These are phyloP conservation scores for Choristoneura rosaceana DNA, from an alignment of 2,888 invertebrate genomes.

Conservation along the genomic window DNA sequence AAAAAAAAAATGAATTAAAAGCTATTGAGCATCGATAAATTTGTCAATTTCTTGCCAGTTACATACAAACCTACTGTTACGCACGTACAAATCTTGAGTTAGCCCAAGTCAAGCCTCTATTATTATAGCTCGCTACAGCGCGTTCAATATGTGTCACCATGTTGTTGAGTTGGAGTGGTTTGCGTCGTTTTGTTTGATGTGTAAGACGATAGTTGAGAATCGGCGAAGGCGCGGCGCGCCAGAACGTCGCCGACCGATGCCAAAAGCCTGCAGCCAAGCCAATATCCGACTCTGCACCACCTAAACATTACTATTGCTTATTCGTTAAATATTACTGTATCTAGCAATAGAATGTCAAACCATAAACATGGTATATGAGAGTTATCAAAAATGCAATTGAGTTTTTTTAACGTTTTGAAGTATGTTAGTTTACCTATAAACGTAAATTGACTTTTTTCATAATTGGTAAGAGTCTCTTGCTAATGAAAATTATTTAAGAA, in stretches of 20 bases:
- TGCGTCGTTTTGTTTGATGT: slow-evolving; percentile 53
- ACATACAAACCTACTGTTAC: not conserved
- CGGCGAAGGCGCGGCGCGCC: slow-evolving; percentile 64
- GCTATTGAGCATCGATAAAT: not conserved
- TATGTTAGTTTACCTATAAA: too few relatives aligned
- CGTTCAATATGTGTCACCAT: slow-evolving; percentile 15
- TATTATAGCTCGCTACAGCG: slow-evolving; percentile 4
- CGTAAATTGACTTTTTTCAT: too few relatives aligned
- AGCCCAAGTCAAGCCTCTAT: not conserved
- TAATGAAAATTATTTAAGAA: too few relatives aligned
- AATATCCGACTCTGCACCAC: slow-evolving; percentile 12
- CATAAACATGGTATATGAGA: not conserved
- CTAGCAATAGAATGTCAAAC: not conserved
- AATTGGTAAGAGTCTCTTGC: too few relatives aligned
- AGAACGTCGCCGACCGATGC: slow-evolving; percentile 71
- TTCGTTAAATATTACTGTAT: slow-evolving; percentile 2
- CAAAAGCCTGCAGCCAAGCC: slow-evolving; percentile 50
- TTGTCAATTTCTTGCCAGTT: not conserved
- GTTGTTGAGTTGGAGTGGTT: slow-evolving; percentile 51
- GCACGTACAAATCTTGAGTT: not conserved
- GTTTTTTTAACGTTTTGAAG: not conserved
- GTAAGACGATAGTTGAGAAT: slow-evolving; percentile 57
- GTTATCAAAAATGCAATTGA: not conserved
- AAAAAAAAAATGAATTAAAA: not conserved
- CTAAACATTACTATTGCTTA: slow-evolving; percentile 6